Evolutionary conservation across 2,888 invertebrate genomes (phyloP).

Genomic region (Dynastes grantii): DNA sequence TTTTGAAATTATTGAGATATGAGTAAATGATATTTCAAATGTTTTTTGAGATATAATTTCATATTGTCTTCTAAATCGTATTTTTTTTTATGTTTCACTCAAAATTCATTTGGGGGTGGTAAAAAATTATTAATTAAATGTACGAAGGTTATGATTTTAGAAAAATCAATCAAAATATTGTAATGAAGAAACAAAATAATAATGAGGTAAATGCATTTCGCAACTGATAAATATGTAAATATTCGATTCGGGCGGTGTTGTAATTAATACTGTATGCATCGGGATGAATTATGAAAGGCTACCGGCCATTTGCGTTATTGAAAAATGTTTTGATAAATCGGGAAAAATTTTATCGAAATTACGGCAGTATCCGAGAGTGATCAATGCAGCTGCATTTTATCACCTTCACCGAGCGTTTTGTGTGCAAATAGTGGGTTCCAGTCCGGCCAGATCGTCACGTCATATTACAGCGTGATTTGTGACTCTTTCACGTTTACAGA

Average conservation of each 20-base stretch:
- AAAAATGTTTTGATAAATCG: conserved; percentile 27
- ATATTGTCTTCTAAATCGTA: no score
- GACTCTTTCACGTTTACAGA: conserved; percentile 50
- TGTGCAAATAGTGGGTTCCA: conserved; percentile 44
- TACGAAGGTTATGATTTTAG: neutral
- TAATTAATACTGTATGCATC: conserved; percentile 25
- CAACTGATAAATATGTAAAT: conserved; percentile 5
- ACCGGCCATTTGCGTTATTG: conserved; percentile 26
- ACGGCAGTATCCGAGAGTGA: neutral
- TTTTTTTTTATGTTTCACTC: no score
- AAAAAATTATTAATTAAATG: neutral
- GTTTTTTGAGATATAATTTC: no score
- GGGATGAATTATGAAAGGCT: conserved; percentile 2
- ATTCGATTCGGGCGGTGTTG: neutral
- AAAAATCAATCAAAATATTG: no score
- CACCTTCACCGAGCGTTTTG: conserved; percentile 22
- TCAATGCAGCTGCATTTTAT: conserved; percentile 50
- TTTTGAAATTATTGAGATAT: no score
- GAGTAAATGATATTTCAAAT: no score
- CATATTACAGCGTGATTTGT: conserved; percentile 49
- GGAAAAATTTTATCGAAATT: conserved; percentile 33
- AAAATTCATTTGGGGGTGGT: no score
- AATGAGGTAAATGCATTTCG: neutral
- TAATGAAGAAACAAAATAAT: conserved; percentile 5
- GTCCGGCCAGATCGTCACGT: conserved; percentile 41